Evolutionary conservation across 2,113 vertebrate genomes (phyloP).

Genomic region (Pogonocichla stellata): DNA sequence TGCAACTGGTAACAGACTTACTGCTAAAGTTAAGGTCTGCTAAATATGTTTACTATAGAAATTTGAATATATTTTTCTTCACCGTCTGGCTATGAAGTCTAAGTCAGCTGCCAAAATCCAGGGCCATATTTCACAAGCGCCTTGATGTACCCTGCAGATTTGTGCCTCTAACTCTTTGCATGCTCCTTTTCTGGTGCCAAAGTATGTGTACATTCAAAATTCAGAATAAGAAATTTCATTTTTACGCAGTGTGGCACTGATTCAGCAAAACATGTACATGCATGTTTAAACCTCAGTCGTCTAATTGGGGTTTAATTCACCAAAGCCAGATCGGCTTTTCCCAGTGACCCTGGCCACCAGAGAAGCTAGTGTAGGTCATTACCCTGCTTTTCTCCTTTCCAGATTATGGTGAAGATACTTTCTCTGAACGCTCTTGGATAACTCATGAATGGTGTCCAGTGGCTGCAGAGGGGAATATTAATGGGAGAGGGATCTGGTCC

Average conservation of each 20-base stretch:
- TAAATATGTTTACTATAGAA: slow-evolving; percentile 20
- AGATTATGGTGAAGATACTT: not conserved
- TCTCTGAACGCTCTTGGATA: not conserved
- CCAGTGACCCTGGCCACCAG: not conserved
- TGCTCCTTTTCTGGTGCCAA: not conserved
- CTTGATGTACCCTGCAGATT: not conserved
- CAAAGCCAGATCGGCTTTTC: not conserved
- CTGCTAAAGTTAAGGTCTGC: not conserved
- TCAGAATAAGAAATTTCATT: not conserved
- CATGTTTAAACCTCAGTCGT: not conserved
- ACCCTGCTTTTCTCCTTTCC: not conserved
- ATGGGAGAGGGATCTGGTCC: not conserved
- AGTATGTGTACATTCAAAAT: not conserved
- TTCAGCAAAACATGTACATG: not conserved
- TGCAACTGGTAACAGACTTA: not conserved
- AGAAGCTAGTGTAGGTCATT: not conserved
- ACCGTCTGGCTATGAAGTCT: not conserved
- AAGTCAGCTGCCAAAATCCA: slow-evolving; percentile 27
- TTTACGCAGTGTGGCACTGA: not conserved
- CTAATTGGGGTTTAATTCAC: not conserved
- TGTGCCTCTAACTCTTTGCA: not conserved
- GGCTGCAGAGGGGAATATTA: not conserved
- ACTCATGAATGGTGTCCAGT: not conserved
- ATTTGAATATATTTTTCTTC: slow-evolving; percentile 25
- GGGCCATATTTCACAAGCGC: not conserved